A percentile compares a stretch with the other conserved stretches of the same genome.
phyloP scores from a whole-genome alignment of 2,888 invertebrate species.

The Lepetodrilus schrolli region DNA sequence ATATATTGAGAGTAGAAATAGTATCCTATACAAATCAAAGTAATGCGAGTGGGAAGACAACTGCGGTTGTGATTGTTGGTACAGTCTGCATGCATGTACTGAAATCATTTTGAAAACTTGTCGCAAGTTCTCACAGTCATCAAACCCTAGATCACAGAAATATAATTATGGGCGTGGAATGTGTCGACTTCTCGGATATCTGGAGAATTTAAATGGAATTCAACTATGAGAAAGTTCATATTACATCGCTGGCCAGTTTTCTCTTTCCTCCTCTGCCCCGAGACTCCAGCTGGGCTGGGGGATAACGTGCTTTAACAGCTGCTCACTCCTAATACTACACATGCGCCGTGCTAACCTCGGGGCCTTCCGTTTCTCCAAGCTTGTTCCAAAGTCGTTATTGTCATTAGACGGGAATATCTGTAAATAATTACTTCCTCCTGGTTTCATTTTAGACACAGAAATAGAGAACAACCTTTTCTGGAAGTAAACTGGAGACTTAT shows the following conservation, averaged over 20 bases:
- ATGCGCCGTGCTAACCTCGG: constrained; percentile 29
- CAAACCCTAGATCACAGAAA: background rate
- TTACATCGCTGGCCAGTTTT: constrained; percentile 30
- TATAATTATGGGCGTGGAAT: constrained; percentile 27
- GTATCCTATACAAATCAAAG: too few relatives aligned
- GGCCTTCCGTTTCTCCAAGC: constrained; percentile 30
- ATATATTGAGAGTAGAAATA: too few relatives aligned
- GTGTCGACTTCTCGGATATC: constrained; percentile 32
- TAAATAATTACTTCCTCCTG: constrained; percentile 34
- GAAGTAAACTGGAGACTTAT: background rate
- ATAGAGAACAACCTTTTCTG: constrained; percentile 22
- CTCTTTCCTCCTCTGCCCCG: constrained; percentile 12
- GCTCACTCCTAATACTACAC: constrained; percentile 32
- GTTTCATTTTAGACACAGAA: constrained; percentile 25
- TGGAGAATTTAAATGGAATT: constrained; percentile 40
- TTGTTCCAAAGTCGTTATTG: constrained; percentile 12
- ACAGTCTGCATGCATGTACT: too few relatives aligned
- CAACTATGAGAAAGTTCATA: constrained; percentile 34
- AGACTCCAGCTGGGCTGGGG: constrained; percentile 39
- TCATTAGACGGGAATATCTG: constrained; percentile 32
- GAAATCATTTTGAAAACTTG: background rate
- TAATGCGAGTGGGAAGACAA: background rate
- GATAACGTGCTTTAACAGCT: constrained; percentile 46
- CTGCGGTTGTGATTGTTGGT: background rate
- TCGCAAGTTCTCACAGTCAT: constrained; percentile 22